Evolutionary conservation across 2,113 vertebrate genomes (phyloP), one percentile per base, ranked within the genome.

Genomic region (Leptocoma aspasia): DNA sequence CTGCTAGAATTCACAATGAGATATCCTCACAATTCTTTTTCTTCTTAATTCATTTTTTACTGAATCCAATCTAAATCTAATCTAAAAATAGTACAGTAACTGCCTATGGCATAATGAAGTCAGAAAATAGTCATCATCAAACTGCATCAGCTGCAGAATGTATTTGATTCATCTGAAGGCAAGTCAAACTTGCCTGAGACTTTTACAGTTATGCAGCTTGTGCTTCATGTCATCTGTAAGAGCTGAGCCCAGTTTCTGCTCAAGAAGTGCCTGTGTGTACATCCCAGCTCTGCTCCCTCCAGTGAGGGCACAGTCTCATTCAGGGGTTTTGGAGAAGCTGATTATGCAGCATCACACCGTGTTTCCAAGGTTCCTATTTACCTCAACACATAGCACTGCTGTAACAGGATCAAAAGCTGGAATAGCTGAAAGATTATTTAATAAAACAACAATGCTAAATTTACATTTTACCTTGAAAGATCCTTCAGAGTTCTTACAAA

Each of bases 361-460:
- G 77, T 89, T 89, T 94, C 89, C 93, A 91, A 53, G 73, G 78
- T 18, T 91, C 31, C 82, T 85, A 2, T 64, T 92, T 94, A 82
- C 78, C 57, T 79, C 81, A 82, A 75, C 56, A 93, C 66, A 91
- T 41, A 82, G 50, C 57, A 35, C 35, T 0, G 0, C 44, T 41
- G 27, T 41, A 49, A 37, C 0, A 1, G 49, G 81, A 94, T 94
- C 87, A 91, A 94, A 89, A 86, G 56, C 64, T 81, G 80, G 41
- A 80, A 80, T 56, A 64, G 63, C 13, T 45, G 30, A 41, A 54
- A 75, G 35, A 39, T 42, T 82, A 77, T 86, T 96, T 86, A 73
- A 70, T 66, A 47, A 86, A 82, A 47, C 47, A 87, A 35, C 22
- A 59, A 54, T 6, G 20, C 33, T 78, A 89, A 84, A 89, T 89